Conservation (phyloP, 2,113 vertebrate species). For the Fulica atra region DNA sequence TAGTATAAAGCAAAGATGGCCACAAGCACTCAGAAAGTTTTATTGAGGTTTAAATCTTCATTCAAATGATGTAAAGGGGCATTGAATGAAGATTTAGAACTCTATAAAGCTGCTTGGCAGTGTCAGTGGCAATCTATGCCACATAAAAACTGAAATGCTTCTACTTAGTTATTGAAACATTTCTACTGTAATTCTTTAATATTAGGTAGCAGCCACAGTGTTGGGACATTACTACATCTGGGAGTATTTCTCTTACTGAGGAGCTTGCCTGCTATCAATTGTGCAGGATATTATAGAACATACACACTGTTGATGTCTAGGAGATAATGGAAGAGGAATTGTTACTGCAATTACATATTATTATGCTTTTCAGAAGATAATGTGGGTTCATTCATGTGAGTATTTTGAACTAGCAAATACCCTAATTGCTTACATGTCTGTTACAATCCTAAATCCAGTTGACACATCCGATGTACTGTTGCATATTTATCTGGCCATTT, state of each 20-base stretch:
- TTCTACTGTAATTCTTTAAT: slow-evolving; percentile 67
- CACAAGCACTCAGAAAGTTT: slow-evolving; percentile 61
- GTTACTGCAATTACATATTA: slow-evolving; percentile 68
- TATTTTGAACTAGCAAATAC: slow-evolving; percentile 63
- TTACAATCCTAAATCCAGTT: slow-evolving; percentile 31
- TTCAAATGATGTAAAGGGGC: slow-evolving; percentile 65
- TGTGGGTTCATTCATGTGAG: slow-evolving; percentile 59
- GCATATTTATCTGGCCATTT: background rate
- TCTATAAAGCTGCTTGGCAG: slow-evolving; percentile 66
- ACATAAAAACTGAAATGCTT: slow-evolving; percentile 65
- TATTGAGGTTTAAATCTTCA: slow-evolving; percentile 69
- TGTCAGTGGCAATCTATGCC: slow-evolving; percentile 61
- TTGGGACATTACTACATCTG: slow-evolving; percentile 51
- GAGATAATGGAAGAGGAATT: slow-evolving; percentile 69
- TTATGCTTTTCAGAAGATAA: slow-evolving; percentile 69
- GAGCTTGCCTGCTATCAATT: slow-evolving; percentile 28
- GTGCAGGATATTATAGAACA: slow-evolving; percentile 37
- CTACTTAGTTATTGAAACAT: slow-evolving; percentile 60
- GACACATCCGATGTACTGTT: background rate
- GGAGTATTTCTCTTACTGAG: slow-evolving; percentile 37
- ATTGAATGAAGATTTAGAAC: slow-evolving; percentile 69
- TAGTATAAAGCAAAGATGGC: slow-evolving; percentile 54
- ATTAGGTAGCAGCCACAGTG: slow-evolving; percentile 49
- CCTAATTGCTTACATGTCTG: slow-evolving; percentile 49
- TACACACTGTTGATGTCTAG: slow-evolving; percentile 64